These are phyloP conservation scores for Myiotriccus ornatus DNA, from an alignment of 2,797 vertebrate genomes.

Conservation along the genomic window DNA sequence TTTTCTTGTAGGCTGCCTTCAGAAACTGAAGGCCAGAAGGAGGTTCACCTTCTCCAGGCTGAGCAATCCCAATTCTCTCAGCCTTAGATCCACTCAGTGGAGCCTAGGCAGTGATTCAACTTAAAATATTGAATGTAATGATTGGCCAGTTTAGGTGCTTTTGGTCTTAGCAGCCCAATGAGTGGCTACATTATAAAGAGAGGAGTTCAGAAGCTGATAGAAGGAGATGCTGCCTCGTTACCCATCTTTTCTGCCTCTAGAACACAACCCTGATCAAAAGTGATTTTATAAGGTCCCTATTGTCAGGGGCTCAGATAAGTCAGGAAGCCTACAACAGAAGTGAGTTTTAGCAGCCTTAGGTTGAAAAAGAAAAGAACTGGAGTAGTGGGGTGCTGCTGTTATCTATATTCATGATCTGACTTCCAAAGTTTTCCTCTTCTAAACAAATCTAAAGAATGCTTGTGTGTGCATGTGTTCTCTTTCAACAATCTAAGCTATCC, in stretches of 20 bases:
- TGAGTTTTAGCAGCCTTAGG: background rate
- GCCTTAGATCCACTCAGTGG: background rate
- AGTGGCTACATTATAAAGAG: background rate
- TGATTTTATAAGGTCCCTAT: background rate
- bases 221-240: background rate
- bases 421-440: background rate
- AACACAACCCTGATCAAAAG: background rate
- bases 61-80: background rate
- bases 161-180: background rate
- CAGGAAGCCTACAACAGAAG: background rate
- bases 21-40: fast-evolving
- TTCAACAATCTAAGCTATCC: background rate
- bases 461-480: background rate
- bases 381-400: background rate
- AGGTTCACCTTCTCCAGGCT: background rate
- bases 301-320: background rate
- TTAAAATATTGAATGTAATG: background rate
- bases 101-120: background rate
- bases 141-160: background rate
- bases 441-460: background rate
- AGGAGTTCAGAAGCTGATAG: background rate
- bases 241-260: background rate
- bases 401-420: background rate
- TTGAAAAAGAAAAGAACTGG: background rate
- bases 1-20: background rate